Conservation (phyloP, 2,888 invertebrate genomes). For the Odontomyia ornata region DNA sequence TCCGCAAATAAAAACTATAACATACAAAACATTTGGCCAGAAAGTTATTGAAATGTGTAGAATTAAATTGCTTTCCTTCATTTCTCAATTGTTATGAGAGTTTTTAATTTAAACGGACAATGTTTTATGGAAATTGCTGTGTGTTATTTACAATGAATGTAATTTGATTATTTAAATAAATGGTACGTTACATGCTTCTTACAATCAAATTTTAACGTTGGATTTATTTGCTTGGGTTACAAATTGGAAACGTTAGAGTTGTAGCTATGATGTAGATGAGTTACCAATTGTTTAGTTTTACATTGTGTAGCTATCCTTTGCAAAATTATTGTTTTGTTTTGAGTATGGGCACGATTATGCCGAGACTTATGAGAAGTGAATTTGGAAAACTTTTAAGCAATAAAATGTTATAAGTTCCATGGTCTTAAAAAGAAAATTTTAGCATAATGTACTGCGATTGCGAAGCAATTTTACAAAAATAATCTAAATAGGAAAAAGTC, state of each 20-base stretch:
- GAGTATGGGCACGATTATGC: too few species aligned
- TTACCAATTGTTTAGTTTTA: not conserved
- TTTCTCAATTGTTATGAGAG: not conserved
- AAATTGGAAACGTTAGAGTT: constrained; percentile 19
- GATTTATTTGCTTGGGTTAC: constrained; percentile 10
- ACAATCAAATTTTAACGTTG: constrained; percentile 1
- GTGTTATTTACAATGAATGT: constrained; percentile 28
- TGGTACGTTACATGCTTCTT: constrained; percentile 8
- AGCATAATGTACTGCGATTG: too few species aligned
- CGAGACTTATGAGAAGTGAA: too few species aligned
- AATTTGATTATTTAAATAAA: not conserved
- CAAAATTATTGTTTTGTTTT: not conserved
- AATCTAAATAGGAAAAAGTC: too few species aligned
- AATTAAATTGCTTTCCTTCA: not conserved
- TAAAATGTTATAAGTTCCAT: too few species aligned
- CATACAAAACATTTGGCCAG: constrained; percentile 1
- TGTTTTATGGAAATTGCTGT: constrained; percentile 14
- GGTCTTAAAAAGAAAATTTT: too few species aligned
- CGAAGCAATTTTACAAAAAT: too few species aligned
- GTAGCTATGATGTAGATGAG: constrained; percentile 21
- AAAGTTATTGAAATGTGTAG: constrained; percentile 30
- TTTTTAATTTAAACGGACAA: not conserved
- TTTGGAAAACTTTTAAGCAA: too few species aligned
- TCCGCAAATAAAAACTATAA: constrained; percentile 25
- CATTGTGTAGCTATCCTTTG: not conserved